Percentiles rank a stretch among this genome's conserved stretches.
Conservation (phyloP, 2,888 invertebrate genomes). For the Eupithecia centaureata region DNA sequence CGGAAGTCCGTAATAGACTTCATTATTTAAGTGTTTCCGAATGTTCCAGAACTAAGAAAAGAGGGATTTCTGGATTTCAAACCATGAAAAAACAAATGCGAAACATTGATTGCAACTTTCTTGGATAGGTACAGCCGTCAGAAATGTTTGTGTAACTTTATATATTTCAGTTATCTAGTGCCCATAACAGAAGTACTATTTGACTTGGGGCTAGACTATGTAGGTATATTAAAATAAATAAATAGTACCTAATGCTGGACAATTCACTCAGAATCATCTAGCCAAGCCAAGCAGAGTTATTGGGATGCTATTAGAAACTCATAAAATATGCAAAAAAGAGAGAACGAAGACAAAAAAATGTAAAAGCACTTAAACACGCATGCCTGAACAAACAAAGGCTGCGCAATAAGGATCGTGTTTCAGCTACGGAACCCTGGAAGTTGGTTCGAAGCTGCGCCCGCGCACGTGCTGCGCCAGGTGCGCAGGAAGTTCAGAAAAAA, state of each 20-base stretch:
- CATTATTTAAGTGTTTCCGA: background rate
- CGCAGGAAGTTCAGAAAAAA: constrained; percentile 56
- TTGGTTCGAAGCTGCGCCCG: constrained; percentile 41
- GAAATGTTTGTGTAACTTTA: too few relatives aligned
- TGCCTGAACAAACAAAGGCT: constrained; percentile 40
- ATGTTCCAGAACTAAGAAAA: background rate
- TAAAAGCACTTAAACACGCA: constrained; percentile 24
- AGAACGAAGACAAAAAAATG: background rate
- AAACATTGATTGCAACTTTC: too few relatives aligned
- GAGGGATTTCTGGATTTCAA: background rate
- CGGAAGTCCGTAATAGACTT: constrained; percentile 3
- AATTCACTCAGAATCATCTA: too few relatives aligned
- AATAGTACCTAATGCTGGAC: too few relatives aligned
- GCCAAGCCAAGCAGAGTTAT: too few relatives aligned
- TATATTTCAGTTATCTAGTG: too few relatives aligned
- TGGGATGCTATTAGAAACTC: background rate
- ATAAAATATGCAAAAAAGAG: background rate
- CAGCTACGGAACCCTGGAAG: constrained; percentile 42
- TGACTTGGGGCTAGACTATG: too few relatives aligned
- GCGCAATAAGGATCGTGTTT: constrained; percentile 39
- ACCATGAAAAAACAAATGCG: background rate
- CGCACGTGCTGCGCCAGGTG: constrained; percentile 68
- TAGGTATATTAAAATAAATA: too few relatives aligned
- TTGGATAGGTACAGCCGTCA: background rate
- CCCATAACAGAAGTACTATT: too few relatives aligned